A percentile compares a stretch with the other conserved stretches of the same genome.
phyloP scores from a whole-genome alignment of 1,140 invertebrate species.

The Hylaeus anthracinus region DNA sequence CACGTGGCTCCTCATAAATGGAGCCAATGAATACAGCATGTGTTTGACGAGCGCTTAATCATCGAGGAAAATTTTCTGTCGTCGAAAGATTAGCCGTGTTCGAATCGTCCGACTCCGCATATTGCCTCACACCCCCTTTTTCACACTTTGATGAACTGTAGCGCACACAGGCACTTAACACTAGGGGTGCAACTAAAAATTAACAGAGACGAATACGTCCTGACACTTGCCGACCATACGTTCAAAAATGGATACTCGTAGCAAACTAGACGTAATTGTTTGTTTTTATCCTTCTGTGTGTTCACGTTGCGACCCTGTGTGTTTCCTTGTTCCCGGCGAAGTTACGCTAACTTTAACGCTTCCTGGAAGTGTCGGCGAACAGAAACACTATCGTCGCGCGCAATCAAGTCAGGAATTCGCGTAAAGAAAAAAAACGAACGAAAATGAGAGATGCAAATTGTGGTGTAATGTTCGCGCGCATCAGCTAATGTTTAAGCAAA shows the following conservation, averaged over 20 bases:
- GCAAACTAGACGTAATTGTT: no score
- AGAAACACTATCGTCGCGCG: neutral
- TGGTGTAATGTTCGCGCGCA: neutral
- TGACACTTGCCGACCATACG: no score
- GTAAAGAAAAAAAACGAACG: no score
- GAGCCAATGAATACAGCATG: conserved; percentile 72
- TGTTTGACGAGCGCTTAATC: conserved; percentile 72
- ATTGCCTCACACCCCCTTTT: neutral
- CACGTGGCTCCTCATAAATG: conserved; percentile 56
- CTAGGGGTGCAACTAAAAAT: no score
- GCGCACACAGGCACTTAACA: no score
- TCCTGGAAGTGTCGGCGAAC: conserved; percentile 10
- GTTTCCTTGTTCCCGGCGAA: neutral
- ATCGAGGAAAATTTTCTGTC: conserved; percentile 70
- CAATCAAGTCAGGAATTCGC: conserved; percentile 28
- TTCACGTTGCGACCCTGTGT: no score
- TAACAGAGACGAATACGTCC: no score
- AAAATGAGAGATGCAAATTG: conserved; percentile 27
- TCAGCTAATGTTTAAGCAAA: neutral
- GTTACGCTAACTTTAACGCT: conserved; percentile 32
- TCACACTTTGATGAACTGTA: neutral
- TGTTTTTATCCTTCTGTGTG: no score
- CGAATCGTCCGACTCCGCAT: conserved; percentile 7
- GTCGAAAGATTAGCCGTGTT: conserved; percentile 63
- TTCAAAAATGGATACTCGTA: no score